phyloP scores from a whole-genome alignment of 2,797 vertebrate species.

The Florisuga fusca region DNA sequence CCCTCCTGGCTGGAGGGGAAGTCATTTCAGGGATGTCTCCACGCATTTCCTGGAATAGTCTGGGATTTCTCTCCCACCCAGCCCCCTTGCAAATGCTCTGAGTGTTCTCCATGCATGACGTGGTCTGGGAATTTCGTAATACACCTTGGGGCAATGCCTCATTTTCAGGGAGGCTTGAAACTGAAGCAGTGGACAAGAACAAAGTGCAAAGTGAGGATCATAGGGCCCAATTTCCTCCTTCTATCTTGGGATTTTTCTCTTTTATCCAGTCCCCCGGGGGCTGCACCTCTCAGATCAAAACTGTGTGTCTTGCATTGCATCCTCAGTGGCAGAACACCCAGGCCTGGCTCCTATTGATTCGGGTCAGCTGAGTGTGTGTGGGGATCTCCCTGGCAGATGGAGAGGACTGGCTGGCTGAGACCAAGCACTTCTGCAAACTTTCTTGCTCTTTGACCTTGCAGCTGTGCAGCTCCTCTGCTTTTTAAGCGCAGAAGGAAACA shows the following conservation, averaged over 20 bases:
- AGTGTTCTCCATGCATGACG: slow-evolving; percentile 13
- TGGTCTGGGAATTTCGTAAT: slow-evolving; percentile 62
- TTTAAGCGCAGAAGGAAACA: rapidly evolving
- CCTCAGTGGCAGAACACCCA: not conserved
- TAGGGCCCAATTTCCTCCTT: not conserved
- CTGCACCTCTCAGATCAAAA: not conserved
- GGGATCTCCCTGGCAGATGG: not conserved
- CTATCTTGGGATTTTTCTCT: not conserved
- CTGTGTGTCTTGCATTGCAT: not conserved
- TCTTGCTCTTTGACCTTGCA: not conserved
- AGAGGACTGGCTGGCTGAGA: not conserved
- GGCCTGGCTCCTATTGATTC: not conserved
- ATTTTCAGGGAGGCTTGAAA: slow-evolving; percentile 37
- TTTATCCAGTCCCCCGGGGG: not conserved
- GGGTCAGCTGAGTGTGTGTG: rapidly evolving
- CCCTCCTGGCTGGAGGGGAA: slow-evolving; percentile 26
- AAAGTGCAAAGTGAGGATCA: not conserved
- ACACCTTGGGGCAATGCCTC: slow-evolving; percentile 12
- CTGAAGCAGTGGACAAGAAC: not conserved
- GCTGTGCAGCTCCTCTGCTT: not conserved
- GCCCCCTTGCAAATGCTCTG: not conserved
- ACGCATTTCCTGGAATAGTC: slow-evolving; percentile 60
- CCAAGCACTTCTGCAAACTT: not conserved
- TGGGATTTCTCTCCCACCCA: slow-evolving; percentile 39
- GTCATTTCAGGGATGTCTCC: slow-evolving; percentile 62